Percentiles rank a stretch among this genome's conserved stretches.
phyloP scores from a whole-genome alignment of 2,113 vertebrate species.

The Crotalus viridis region DNA sequence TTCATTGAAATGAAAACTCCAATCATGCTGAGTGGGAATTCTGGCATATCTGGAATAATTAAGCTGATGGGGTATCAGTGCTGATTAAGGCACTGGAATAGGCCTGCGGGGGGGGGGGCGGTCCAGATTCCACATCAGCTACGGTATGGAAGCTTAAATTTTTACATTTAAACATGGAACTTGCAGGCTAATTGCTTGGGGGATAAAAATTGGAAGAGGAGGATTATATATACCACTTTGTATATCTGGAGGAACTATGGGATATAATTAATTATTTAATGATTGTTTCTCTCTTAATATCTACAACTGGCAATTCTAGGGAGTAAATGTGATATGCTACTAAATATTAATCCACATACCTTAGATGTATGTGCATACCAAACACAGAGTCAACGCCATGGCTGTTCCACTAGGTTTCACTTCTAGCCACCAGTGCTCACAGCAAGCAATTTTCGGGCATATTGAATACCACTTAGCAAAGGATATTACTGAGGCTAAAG shows the following conservation, averaged over 20 bases:
- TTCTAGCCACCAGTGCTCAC: neutral
- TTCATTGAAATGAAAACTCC: neutral
- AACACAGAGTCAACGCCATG: neutral
- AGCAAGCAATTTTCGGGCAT: neutral
- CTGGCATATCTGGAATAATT: neutral
- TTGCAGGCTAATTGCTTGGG: neutral
- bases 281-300: neutral
- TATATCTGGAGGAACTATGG: neutral
- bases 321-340: neutral
- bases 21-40: neutral
- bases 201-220: neutral
- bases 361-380: neutral
- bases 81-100: neutral
- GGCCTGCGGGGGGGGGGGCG: neutral
- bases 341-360: neutral
- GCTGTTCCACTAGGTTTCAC: neutral
- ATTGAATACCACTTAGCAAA: neutral
- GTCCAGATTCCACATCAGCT: neutral
- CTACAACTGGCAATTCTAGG: neutral
- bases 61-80: neutral
- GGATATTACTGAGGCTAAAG: neutral
- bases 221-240: neutral
- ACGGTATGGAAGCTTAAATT: neutral
- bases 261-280: neutral
- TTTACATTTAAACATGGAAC: neutral